Evolutionary conservation across 2,888 invertebrate genomes (phyloP).

Genomic region (Macrostomum cliftonense): DNA sequence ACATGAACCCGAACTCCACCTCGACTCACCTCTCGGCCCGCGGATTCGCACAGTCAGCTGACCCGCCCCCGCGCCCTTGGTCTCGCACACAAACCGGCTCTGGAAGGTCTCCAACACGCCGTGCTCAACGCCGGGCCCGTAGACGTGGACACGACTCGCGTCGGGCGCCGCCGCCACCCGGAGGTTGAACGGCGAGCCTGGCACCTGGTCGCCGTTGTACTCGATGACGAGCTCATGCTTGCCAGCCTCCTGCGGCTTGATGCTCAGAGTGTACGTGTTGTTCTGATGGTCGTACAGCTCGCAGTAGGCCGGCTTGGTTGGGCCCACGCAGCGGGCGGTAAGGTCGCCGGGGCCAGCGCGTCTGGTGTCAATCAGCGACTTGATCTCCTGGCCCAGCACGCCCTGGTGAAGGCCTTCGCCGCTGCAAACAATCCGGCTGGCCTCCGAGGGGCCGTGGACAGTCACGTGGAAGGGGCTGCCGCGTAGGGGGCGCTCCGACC

Average conservation of each 20-base stretch:
- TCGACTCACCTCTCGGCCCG: constrained; percentile 66
- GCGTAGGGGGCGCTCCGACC: constrained; percentile 54
- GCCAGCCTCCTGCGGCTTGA: constrained; percentile 84
- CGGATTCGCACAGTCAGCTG: constrained; percentile 85
- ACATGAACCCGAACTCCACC: too few relatives aligned
- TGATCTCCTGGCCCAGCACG: constrained; percentile 74
- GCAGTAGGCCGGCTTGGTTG: constrained; percentile 70
- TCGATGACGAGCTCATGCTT: constrained; percentile 72
- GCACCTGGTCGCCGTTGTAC: constrained; percentile 41
- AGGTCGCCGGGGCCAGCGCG: constrained; percentile 67
- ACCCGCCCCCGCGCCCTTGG: constrained; percentile 85
- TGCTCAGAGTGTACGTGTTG: constrained; percentile 69
- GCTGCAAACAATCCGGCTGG: constrained; percentile 48
- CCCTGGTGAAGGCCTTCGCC: constrained; percentile 76
- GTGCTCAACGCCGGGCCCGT: constrained; percentile 85
- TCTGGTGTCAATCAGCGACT: constrained; percentile 82
- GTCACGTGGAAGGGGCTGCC: constrained; percentile 50
- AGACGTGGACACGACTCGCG: constrained; percentile 80
- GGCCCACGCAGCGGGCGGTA: constrained; percentile 82
- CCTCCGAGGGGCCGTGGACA: constrained; percentile 2
- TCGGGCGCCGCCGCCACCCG: constrained; percentile 84
- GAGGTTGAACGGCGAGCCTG: constrained; percentile 70
- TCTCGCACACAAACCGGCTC: constrained; percentile 84
- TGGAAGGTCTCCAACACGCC: constrained; percentile 90
- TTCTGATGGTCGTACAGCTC: constrained; percentile 85